phyloP scores from a whole-genome alignment of 2,113 vertebrate genomes.

The Panthera uncia region DNA sequence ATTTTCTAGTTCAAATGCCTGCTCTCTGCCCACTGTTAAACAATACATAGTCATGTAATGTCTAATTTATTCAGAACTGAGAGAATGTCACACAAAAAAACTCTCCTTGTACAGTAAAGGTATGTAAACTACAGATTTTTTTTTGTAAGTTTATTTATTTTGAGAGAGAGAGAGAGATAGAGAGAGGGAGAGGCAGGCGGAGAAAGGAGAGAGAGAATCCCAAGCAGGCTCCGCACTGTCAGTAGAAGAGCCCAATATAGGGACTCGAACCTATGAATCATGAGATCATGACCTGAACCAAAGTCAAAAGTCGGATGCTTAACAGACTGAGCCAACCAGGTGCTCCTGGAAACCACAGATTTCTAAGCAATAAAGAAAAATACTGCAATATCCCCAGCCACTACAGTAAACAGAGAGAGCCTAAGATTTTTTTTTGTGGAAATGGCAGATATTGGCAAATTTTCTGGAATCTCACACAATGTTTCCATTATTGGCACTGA shows the following conservation, averaged over 20 bases:
- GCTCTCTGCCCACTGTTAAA: slow-evolving; percentile 48
- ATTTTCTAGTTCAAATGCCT: slow-evolving; percentile 35
- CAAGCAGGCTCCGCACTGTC: too few relatives aligned
- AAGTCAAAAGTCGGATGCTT: too few relatives aligned
- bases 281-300: too few relatives aligned
- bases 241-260: too few relatives aligned
- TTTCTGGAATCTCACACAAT: slow-evolving; percentile 41
- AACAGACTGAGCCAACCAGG: too few relatives aligned
- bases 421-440: not conserved
- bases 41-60: slow-evolving; percentile 42
- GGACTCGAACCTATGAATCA: too few relatives aligned
- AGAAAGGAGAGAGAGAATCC: too few relatives aligned
- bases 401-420: slow-evolving; percentile 32
- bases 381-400: slow-evolving; percentile 28
- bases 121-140: slow-evolving; percentile 35
- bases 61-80: slow-evolving; percentile 53
- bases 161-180: too few relatives aligned
- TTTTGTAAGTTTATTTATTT: too few relatives aligned
- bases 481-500: slow-evolving; percentile 43
- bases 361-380: slow-evolving; percentile 53
- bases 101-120: not conserved
- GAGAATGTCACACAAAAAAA: slow-evolving; percentile 14
- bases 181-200: too few relatives aligned
- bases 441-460: slow-evolving; percentile 40
- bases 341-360: not conserved